These are phyloP conservation scores for Diorhabda carinulata DNA, from an alignment of 1,140 invertebrate genomes.

Conservation along the genomic window DNA sequence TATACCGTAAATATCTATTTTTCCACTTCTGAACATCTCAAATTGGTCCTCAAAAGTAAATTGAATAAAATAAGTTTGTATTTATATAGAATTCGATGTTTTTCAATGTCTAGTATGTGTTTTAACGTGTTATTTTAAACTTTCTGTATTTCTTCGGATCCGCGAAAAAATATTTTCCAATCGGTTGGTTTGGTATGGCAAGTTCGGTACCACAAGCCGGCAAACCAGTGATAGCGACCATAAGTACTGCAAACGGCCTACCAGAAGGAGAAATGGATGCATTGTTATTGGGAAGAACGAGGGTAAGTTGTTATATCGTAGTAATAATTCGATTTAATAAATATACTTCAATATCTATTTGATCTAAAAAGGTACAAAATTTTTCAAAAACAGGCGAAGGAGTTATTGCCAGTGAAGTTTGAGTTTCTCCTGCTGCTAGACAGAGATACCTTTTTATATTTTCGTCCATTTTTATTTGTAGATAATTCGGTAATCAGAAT, in stretches of 20 bases:
- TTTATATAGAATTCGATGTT: not conserved
- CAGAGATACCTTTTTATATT: too few relatives aligned
- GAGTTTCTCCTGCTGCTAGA: too few relatives aligned
- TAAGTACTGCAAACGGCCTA: constrained; percentile 48
- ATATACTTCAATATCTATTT: too few relatives aligned
- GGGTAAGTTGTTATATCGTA: constrained; percentile 55
- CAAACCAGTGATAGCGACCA: constrained; percentile 45
- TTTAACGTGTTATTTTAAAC: not conserved
- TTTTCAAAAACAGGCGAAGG: too few relatives aligned
- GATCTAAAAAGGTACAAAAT: too few relatives aligned
- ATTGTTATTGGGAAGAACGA: constrained; percentile 64
- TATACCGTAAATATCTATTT: not conserved
- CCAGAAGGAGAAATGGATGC: constrained; percentile 73
- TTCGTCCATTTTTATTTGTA: too few relatives aligned
- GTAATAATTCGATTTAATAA: too few relatives aligned
- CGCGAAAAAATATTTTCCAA: not conserved
- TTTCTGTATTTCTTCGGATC: not conserved
- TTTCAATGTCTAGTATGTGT: not conserved
- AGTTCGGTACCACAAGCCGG: constrained; percentile 37
- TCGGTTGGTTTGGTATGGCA: constrained; percentile 34
- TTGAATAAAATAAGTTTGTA: not conserved
- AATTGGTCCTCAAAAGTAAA: not conserved
- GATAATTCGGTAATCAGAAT: too few relatives aligned
- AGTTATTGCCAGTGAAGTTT: too few relatives aligned
- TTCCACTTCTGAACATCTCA: not conserved